Evolutionary conservation across 2,888 invertebrate species (phyloP).

Genomic region (Synergus japonicus): DNA sequence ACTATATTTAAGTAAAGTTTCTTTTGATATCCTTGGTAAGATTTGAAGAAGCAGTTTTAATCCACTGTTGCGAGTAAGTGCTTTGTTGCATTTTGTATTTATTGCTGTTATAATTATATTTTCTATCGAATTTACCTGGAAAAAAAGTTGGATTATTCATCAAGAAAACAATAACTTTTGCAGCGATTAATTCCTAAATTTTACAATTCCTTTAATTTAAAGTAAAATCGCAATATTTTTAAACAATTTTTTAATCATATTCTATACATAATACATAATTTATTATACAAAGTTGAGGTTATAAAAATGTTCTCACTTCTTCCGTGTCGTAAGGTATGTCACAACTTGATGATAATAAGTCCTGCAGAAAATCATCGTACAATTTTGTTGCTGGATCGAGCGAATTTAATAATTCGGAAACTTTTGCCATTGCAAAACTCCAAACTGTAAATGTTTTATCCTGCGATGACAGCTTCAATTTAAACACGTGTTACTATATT

Average conservation of each 20-base stretch:
- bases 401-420: neutral
- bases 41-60: conserved; percentile 61
- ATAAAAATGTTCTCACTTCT: neutral
- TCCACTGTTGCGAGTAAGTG: conserved; percentile 61
- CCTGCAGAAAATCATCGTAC: conserved; percentile 4
- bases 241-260: too few relatives aligned
- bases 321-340: neutral
- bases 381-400: neutral
- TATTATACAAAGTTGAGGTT: neutral
- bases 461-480: neutral
- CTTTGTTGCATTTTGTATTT: conserved; percentile 67
- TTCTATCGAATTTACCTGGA: conserved; percentile 61
- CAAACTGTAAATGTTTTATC: neutral
- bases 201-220: too few relatives aligned
- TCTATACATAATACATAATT: too few relatives aligned
- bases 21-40: conserved; percentile 59
- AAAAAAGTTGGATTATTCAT: neutral
- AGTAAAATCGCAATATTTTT: too few relatives aligned
- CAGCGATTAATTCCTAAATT: too few relatives aligned
- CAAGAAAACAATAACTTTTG: too few relatives aligned
- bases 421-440: neutral
- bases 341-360: neutral
- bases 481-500: too few relatives aligned
- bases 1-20: conserved; percentile 63
- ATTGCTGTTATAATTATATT: conserved; percentile 60